A percentile compares a stretch with the other conserved stretches of the same genome.
phyloP scores from a whole-genome alignment of 1,140 invertebrate species.

The Drosophila parvula region DNA sequence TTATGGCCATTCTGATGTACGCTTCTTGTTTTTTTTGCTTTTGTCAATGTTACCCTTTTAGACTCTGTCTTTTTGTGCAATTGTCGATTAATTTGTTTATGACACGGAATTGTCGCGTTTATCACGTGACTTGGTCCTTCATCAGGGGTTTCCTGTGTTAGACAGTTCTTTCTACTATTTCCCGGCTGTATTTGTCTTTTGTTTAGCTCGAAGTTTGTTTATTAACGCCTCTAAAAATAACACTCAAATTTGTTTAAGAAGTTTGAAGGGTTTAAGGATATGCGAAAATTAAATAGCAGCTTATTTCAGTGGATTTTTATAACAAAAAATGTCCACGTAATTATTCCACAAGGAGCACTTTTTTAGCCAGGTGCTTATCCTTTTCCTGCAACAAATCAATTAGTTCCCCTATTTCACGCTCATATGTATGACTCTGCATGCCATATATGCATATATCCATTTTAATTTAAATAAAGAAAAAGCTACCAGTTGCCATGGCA shows the following conservation, averaged over 20 bases:
- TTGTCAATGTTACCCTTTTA: slow-evolving; percentile 18
- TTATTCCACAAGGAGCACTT: too few species aligned
- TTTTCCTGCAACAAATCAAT: slow-evolving; percentile 61
- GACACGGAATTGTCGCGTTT: slow-evolving; percentile 75
- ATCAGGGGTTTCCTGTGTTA: slow-evolving; percentile 23
- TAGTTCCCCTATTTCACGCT: slow-evolving; percentile 51
- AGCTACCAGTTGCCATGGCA: slow-evolving; percentile 48
- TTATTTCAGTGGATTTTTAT: too few species aligned
- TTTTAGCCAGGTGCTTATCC: neutral
- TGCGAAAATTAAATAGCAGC: too few species aligned
- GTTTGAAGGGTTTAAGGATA: neutral
- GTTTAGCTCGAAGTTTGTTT: slow-evolving; percentile 18
- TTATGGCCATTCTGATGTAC: slow-evolving; percentile 66
- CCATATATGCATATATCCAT: slow-evolving; percentile 15
- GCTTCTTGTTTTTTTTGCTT: neutral
- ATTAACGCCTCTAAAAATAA: neutral
- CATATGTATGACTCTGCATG: slow-evolving; percentile 30
- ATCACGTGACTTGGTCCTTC: slow-evolving; percentile 59
- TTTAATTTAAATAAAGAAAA: slow-evolving; percentile 29
- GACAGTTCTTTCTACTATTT: slow-evolving; percentile 17
- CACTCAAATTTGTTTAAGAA: neutral
- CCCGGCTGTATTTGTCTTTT: slow-evolving; percentile 13
- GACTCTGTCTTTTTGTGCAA: slow-evolving; percentile 38
- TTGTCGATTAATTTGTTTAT: slow-evolving; percentile 74
- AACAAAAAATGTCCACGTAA: too few species aligned